Evolutionary conservation across 2,113 vertebrate species (phyloP).

Genomic region (Charina bottae): DNA sequence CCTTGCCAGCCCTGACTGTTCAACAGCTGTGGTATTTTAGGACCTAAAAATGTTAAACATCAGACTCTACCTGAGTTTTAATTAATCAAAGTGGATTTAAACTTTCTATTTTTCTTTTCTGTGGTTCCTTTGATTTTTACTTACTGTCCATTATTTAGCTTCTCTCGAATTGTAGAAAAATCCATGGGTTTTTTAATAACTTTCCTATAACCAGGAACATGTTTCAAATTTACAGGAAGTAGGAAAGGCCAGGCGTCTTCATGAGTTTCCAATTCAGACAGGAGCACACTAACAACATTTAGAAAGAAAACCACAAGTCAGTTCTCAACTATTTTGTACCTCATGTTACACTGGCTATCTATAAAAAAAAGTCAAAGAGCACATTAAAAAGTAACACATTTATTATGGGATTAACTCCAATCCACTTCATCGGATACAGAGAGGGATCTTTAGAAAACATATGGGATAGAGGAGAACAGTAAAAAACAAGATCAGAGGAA

Average conservation of each 20-base stretch:
- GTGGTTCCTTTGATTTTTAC: constrained; percentile 67
- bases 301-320: constrained; percentile 26
- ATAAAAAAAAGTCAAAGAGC: not conserved
- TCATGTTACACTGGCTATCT: not conserved
- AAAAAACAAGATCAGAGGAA: not conserved
- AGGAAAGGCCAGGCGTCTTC: constrained; percentile 98
- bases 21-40: no score
- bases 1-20: not conserved
- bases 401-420: not conserved
- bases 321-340: not conserved
- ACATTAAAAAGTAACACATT: not conserved
- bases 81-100: not conserved
- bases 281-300: constrained; percentile 83
- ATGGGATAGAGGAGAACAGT: not conserved
- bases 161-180: constrained; percentile 98
- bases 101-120: not conserved
- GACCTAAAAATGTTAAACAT: not conserved
- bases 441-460: not conserved
- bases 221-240: constrained; percentile 97
- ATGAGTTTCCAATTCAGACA: constrained; percentile 96
- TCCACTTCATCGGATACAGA: not conserved
- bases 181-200: constrained; percentile 99
- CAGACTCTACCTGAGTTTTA: not conserved
- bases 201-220: constrained; percentile 96
- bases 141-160: constrained; percentile 91